Evolutionary conservation across 1,140 invertebrate species (phyloP), one percentile per base, ranked within the genome.

Genomic region (Lethrus apterus): DNA sequence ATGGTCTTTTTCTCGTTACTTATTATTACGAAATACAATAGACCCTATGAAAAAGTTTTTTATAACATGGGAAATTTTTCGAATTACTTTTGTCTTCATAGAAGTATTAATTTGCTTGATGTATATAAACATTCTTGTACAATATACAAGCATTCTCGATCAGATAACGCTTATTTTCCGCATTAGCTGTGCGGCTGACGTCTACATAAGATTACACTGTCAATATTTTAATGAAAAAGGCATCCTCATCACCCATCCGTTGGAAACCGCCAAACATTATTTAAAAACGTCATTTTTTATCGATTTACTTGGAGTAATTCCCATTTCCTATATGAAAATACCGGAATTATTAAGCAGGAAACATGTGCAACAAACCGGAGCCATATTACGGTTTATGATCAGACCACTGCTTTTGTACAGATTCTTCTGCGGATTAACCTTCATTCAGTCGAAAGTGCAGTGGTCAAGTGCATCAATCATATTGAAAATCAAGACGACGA

Each of bases 131-230:
- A 9, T 44, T 32, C 42, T 29, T 4, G 1, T n/a, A n/a, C n/a
- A n/a, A n/a, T n/a, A n/a, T 5, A 10, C 29, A 9, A 18, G 10
- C 3, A 32, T 18, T 10, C n/a, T 20, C 10, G 11, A 7, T 10
- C 10, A 20, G 13, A 33, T 44, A 10, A 2, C 13, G 13, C 8
- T 11, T 8, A 9, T 15, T 11, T 50, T 17, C 47, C 34, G 20
- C 51, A 38, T 41, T 18, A 58, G 68, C 32, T 65, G 65, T 24
- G 67, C 66, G 24, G 34, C 68, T 0, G 69, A 70, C 44, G 36
- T 68, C 14, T 70, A 68, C 47, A 43, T 70, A 18, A 67, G 64
- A 64, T 49, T 70, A 1, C 69, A 70, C 31, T 67, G 69, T n/a
- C 67, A 67, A 5, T 69, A 59, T 45, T 70, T 70, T 36, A 67